Percentiles rank a stretch among this genome's conserved stretches.
Evolutionary conservation across 2,797 vertebrate species (phyloP).

Genomic region (Danio albolineatus): DNA sequence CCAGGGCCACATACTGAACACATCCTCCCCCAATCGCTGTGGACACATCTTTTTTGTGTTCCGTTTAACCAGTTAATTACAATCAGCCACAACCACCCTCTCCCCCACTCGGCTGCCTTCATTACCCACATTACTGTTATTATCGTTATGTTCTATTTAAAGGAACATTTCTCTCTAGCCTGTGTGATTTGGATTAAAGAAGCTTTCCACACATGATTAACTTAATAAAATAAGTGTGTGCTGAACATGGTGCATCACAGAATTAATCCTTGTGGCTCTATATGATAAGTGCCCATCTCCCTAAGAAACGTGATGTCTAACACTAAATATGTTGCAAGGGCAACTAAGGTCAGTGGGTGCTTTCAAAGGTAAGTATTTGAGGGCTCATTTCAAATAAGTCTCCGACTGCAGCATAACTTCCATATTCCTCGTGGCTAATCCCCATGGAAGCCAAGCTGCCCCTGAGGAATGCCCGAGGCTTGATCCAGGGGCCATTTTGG

Average conservation of each 20-base stretch:
- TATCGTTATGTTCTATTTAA: conserved; percentile 84
- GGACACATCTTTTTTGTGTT: conserved; percentile 59
- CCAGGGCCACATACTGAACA: conserved; percentile 62
- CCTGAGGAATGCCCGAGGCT: conserved; percentile 80
- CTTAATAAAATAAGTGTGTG: conserved; percentile 83
- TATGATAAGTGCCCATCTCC: conserved; percentile 4
- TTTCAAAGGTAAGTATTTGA: conserved; percentile 52
- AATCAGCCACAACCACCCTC: conserved; percentile 52
- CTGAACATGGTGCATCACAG: conserved; percentile 70
- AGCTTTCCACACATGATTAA: conserved; percentile 87
- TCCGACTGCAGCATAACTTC: conserved; percentile 56
- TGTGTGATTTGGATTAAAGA: conserved; percentile 90
- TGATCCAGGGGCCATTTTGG: conserved; percentile 77
- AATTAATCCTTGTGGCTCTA: not conserved
- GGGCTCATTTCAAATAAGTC: conserved; percentile 60
- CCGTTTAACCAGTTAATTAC: conserved; percentile 70
- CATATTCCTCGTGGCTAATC: conserved; percentile 70
- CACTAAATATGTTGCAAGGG: conserved; percentile 21
- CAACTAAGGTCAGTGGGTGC: conserved; percentile 44
- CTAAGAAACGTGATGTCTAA: conserved; percentile 25
- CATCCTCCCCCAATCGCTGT: conserved; percentile 62
- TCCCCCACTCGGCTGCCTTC: conserved; percentile 41
- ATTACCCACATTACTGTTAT: conserved; percentile 66
- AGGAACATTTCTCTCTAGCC: conserved; percentile 80
- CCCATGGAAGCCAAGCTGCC: conserved; percentile 75